Conservation (phyloP, 2,888 invertebrate species). For the Parnassius smintheus region DNA sequence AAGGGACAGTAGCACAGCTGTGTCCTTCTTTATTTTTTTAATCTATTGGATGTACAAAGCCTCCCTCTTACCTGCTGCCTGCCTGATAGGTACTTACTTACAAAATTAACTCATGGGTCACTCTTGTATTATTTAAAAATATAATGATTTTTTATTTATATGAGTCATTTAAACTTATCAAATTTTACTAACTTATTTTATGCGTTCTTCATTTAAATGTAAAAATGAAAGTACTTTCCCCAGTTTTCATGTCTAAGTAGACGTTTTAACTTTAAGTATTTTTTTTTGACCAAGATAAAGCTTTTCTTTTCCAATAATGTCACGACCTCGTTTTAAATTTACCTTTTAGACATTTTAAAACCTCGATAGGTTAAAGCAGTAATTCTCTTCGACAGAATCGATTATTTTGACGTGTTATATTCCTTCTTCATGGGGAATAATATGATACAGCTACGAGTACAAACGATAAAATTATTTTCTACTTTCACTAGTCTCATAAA, state of each 20-base stretch:
- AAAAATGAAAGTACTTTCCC: not conserved
- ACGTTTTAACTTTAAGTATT: slow-evolving; percentile 10
- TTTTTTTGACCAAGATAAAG: not conserved
- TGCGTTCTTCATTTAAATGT: too few relatives aligned
- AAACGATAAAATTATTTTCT: slow-evolving; percentile 2
- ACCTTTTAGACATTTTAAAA: slow-evolving; percentile 22
- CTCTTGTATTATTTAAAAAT: too few relatives aligned
- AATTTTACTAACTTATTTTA: too few relatives aligned
- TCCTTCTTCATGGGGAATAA: slow-evolving; percentile 2
- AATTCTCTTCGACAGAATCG: slow-evolving; percentile 12
- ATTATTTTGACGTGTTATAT: slow-evolving; percentile 21
- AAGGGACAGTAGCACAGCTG: too few relatives aligned
- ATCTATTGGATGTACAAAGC: too few relatives aligned
- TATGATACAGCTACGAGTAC: not conserved
- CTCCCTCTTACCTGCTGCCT: too few relatives aligned
- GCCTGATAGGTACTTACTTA: too few relatives aligned
- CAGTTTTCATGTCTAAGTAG: slow-evolving; percentile 7
- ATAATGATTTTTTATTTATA: too few relatives aligned
- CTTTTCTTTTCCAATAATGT: slow-evolving; percentile 19
- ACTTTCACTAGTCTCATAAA: too few relatives aligned
- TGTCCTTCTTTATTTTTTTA: too few relatives aligned
- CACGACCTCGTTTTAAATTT: slow-evolving; percentile 18
- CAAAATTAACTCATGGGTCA: too few relatives aligned
- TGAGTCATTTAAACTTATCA: too few relatives aligned
- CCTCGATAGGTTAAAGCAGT: slow-evolving; percentile 13